Conservation (phyloP, 2,797 vertebrate genomes). For the Acestrorhynchus altus region DNA sequence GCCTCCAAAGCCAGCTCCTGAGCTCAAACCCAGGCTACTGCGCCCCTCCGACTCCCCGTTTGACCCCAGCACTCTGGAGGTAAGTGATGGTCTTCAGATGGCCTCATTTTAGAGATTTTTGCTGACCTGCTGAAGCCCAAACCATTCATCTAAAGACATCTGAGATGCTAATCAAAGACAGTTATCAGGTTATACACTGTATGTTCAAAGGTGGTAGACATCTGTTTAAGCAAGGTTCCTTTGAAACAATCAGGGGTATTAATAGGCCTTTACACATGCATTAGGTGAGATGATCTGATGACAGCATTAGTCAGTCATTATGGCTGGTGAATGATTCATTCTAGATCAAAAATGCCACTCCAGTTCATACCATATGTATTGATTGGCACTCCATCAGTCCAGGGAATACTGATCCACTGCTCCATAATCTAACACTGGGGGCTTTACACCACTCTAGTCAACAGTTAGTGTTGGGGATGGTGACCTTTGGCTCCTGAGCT, state of each 20-base stretch:
- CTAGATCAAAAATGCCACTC: background rate
- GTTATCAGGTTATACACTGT: background rate
- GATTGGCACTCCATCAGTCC: background rate
- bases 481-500: background rate
- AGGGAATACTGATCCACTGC: background rate
- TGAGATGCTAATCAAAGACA: background rate
- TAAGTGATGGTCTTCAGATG: conserved; percentile 61
- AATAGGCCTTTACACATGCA: background rate
- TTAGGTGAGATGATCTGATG: no score
- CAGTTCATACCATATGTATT: background rate
- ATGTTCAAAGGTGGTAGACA: background rate
- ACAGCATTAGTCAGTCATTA: background rate
- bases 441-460: background rate
- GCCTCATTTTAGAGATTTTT: background rate
- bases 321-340: background rate
- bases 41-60: conserved; percentile 77
- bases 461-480: background rate
- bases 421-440: background rate
- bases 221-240: background rate
- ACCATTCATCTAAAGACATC: background rate
- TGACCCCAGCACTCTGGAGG: conserved; percentile 82
- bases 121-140: background rate
- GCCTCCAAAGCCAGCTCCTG: conserved; percentile 67
- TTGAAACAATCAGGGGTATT: background rate
- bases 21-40: conserved; percentile 78